Evolutionary conservation across 2,797 vertebrate genomes (phyloP), one percentile per base, ranked within the genome.

Genomic region (Graptemys geographica): DNA sequence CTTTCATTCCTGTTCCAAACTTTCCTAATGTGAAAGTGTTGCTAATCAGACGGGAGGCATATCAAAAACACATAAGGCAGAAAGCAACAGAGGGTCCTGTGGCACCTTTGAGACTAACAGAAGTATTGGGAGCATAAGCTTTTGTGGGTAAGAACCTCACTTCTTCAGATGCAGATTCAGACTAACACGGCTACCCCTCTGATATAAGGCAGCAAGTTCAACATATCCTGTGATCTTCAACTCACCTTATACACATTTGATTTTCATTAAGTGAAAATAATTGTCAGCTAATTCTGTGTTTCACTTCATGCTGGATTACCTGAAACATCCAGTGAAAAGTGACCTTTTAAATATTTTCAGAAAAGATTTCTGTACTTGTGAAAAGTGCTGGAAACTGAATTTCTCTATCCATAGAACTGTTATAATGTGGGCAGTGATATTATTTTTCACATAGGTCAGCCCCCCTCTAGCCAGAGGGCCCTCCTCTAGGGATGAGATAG

Each of bases 161-260:
- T 37, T 37, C 37, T 37, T 37, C 37, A 37, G 37, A 37, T 37
- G 37, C 37, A 37, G 37, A 37, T 37, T 37, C 37, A 37, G 37
- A 37, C 37, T 37, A 37, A 37, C 37, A 37, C 37, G 37, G 37
- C 37, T 37, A 37, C 37, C 37, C 37, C 37, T 37, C 37, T 37
- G 37, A 37, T 0, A 0, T 0, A 25, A 27, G 12, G n/a, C 37
- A 55, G 83, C 33, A 86, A 59, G 52, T 1, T 1, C 12, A 1
- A n/a, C 56, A 79, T 84, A 78, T 37, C 13, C 31, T 41, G 3
- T 72, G 52, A 33, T 0, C 41, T 76, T 44, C 23, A 37, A n/a
- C 79, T 81, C 78, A 41, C 2, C 18, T 49, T 80, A 13, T 80
- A 10, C 31, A 44, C 81, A 76, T 41, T 12, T n/a, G n/a, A 2